phyloP scores from a whole-genome alignment of 2,888 invertebrate genomes.

The Neoascia interrupta region DNA sequence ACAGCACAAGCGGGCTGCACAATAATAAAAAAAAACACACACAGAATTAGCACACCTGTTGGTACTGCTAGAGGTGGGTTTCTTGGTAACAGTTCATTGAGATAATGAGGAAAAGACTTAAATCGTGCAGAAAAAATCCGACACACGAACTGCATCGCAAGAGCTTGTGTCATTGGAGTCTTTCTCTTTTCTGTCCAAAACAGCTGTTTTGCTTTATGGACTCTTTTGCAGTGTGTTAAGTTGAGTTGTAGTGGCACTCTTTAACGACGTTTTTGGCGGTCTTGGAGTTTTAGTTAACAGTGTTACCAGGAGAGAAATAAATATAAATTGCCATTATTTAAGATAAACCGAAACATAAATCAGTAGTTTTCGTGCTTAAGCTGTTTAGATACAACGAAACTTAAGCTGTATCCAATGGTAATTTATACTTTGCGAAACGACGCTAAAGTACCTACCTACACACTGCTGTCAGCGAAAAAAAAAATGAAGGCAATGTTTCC shows the following conservation, averaged over 20 bases:
- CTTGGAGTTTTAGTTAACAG: too few species aligned
- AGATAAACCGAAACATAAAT: too few species aligned
- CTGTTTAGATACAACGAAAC: too few species aligned
- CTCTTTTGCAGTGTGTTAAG: conserved; percentile 23
- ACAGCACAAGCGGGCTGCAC: too few species aligned
- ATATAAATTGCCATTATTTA: too few species aligned
- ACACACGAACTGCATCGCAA: neutral
- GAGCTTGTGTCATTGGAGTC: conserved; percentile 13
- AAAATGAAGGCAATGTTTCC: too few species aligned
- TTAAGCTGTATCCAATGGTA: too few species aligned
- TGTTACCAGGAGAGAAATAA: too few species aligned
- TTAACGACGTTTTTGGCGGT: neutral
- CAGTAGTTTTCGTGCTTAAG: too few species aligned
- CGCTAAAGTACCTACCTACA: too few species aligned
- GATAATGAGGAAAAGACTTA: conserved; percentile 8
- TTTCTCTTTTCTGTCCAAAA: conserved; percentile 34
- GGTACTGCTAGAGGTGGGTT: conserved; percentile 43
- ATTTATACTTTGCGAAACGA: too few species aligned
- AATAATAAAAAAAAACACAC: conserved; percentile 7
- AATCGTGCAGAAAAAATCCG: neutral
- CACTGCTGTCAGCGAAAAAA: too few species aligned
- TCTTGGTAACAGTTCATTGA: conserved; percentile 50
- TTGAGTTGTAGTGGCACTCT: conserved; percentile 20
- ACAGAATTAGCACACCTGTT: conserved; percentile 33
- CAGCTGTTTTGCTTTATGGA: conserved; percentile 34